These are phyloP conservation scores for Volucella inanis DNA, from an alignment of 2,888 invertebrate species.

Conservation along the genomic window DNA sequence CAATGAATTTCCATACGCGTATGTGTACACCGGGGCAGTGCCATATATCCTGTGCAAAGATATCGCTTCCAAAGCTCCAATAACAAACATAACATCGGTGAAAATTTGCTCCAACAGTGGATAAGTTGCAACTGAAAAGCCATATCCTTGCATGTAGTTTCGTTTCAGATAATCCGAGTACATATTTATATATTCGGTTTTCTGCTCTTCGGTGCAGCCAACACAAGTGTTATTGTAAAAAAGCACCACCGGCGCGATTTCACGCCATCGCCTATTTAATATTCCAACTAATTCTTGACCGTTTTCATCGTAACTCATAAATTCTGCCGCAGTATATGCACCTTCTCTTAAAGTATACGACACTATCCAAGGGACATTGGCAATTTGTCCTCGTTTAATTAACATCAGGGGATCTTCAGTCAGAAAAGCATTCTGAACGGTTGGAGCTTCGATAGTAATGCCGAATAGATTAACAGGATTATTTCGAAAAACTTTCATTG, in stretches of 20 bases:
- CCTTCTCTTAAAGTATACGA: constrained; percentile 88
- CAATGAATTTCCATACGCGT: constrained; percentile 86
- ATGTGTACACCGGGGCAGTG: constrained; percentile 86
- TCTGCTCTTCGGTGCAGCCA: constrained; percentile 88
- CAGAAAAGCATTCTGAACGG: constrained; percentile 85
- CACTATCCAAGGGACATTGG: constrained; percentile 87
- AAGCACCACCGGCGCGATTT: constrained; percentile 85
- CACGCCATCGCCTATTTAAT: constrained; percentile 84
- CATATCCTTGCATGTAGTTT: constrained; percentile 69
- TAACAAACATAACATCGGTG: constrained; percentile 86
- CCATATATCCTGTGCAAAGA: constrained; percentile 85
- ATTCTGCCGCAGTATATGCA: constrained; percentile 86
- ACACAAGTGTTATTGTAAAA: constrained; percentile 84
- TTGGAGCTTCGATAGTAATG: constrained; percentile 86
- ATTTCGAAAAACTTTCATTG: constrained; percentile 83
- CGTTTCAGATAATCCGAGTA: constrained; percentile 73
- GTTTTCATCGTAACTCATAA: constrained; percentile 79
- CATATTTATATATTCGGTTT: constrained; percentile 87
- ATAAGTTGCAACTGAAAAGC: constrained; percentile 83
- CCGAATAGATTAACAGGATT: constrained; percentile 88
- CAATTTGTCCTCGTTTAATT: constrained; percentile 85
- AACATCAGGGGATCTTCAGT: constrained; percentile 86
- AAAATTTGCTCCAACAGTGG: constrained; percentile 84
- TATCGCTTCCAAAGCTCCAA: constrained; percentile 85
- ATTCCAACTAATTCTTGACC: constrained; percentile 83